Evolutionary conservation across 2,797 vertebrate species (phyloP), one percentile per base, ranked within the genome.

Genomic region (Todus mexicanus): DNA sequence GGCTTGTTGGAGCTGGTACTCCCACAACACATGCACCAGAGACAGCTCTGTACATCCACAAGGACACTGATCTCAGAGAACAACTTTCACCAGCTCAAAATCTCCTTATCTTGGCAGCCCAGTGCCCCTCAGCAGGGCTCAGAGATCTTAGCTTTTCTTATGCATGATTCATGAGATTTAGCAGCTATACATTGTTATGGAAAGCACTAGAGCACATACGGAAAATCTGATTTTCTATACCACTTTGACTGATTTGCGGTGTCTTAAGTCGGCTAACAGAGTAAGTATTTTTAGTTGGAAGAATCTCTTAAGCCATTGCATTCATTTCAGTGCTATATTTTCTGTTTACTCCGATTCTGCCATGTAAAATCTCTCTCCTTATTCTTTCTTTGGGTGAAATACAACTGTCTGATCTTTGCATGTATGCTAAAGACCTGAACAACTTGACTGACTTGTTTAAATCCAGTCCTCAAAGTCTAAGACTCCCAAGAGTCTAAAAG

Each of bases 391-490:
- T 89, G 65, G 73, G 66, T 72, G 51, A 78, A 83, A 51, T 80
- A 85, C 47, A 89, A 71, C 51, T 85, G 69, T 47, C 51, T 84
- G 33, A 72, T 40, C 59, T 82, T 87, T 63, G 42, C 84, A 75
- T 3, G 1, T 69, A 72, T 59, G 23, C 75, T 85, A 40, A 90
- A 83, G 65, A 84, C 65, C 63, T 71, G 75, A 92, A 77, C 74
- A 85, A 85, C 78, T 26, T 14, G 65, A 93, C 75, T 74, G 72
- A 77, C 93, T 87, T 85, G 72, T 93, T 96, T 83, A 87, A 80
- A 80, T 69, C 50, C 50, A 85, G 63, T 66, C 40, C 47, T 95
- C 65, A 71, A 85, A 66, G 33, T 40, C 45, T 76, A 33, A 60
- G 84, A 31, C 18, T 71, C 33, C 21, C 0, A 5, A 10, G 23